These are phyloP conservation scores for Tipula helvola DNA, from an alignment of 2,888 invertebrate species.

Conservation along the genomic window DNA sequence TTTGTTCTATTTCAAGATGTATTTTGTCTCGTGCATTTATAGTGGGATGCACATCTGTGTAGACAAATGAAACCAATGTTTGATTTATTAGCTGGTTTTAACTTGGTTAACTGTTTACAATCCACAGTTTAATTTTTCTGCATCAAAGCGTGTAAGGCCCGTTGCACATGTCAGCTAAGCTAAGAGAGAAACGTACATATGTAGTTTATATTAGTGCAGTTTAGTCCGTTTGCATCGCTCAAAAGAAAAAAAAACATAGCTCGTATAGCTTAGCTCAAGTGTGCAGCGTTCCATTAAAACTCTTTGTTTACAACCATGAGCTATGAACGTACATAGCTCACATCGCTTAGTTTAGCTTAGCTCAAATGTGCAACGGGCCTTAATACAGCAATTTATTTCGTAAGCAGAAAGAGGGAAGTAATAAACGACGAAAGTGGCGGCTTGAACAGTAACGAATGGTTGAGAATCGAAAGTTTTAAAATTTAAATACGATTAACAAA, in stretches of 20 bases:
- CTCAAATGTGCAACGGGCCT: no score
- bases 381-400: not conserved
- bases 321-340: no score
- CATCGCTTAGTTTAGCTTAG: no score
- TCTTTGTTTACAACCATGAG: no score
- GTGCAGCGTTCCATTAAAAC: no score
- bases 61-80: not conserved
- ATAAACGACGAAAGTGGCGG: not conserved
- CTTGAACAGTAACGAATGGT: not conserved
- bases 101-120: not conserved
- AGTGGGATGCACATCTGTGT: not conserved
- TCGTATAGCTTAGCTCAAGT: no score
- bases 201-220: no score
- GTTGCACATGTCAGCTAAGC: no score
- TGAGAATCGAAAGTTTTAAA: not conserved
- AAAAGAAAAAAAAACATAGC: no score
- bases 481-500: no score
- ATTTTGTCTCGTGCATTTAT: not conserved
- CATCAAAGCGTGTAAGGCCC: not conserved
- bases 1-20: not conserved
- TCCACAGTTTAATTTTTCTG: not conserved
- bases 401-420: not conserved
- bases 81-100: not conserved
- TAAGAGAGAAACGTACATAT: no score
- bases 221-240: no score